Conservation (phyloP, 2,888 invertebrate species). For the Xylocampa areola region DNA sequence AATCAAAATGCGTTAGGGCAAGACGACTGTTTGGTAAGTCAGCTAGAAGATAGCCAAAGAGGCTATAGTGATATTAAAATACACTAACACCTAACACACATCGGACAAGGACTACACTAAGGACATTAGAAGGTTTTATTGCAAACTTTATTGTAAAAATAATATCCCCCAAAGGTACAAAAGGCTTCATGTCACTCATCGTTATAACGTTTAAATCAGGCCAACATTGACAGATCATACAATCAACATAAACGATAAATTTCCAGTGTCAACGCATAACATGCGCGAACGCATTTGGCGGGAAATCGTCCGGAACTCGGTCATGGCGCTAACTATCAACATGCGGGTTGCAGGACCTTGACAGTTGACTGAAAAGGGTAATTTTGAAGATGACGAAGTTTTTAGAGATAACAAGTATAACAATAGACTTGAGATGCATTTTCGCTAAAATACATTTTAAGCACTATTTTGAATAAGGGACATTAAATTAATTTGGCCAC, state of each 20-base stretch:
- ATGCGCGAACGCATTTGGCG: constrained; percentile 36
- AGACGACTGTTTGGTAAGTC: constrained; percentile 14
- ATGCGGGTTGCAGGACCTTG: constrained; percentile 59
- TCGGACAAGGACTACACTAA: too few relatives aligned
- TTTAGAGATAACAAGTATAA: too few relatives aligned
- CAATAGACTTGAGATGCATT: too few relatives aligned
- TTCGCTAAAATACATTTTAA: too few relatives aligned
- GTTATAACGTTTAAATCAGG: constrained; percentile 13
- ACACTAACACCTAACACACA: too few relatives aligned
- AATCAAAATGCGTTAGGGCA: constrained; percentile 41
- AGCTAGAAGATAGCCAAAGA: too few relatives aligned
- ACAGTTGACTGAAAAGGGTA: constrained; percentile 21
- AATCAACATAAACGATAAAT: constrained; percentile 34
- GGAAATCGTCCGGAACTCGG: constrained; percentile 66
- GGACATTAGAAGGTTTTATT: neutral
- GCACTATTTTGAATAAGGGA: too few relatives aligned
- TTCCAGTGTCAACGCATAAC: constrained; percentile 35
- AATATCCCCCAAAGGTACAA: neutral
- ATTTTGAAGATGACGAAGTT: neutral
- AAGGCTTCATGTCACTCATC: constrained; percentile 6
- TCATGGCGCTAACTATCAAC: constrained; percentile 62
- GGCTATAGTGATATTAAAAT: too few relatives aligned
- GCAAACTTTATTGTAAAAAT: neutral
- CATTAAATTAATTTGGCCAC: too few relatives aligned
- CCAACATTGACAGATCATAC: constrained; percentile 32